Evolutionary conservation across 2,113 vertebrate species (phyloP).

Genomic region (Pelecanoides urinatrix): DNA sequence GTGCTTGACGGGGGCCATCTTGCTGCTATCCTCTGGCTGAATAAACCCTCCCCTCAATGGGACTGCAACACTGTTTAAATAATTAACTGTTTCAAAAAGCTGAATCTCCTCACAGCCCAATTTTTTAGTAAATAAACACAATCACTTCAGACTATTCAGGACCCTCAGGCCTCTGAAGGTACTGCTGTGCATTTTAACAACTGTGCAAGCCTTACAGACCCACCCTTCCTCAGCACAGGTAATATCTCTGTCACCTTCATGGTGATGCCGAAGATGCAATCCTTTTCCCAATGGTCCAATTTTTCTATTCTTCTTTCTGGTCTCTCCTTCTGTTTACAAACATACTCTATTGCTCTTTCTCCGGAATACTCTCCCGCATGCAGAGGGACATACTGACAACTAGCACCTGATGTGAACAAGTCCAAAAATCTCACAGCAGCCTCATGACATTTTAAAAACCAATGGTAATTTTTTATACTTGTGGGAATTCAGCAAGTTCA

Average conservation of each 20-base stretch:
- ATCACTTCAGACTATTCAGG: neutral
- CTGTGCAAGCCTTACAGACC: neutral
- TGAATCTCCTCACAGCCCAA: neutral
- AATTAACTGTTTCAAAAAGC: neutral
- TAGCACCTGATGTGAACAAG: neutral
- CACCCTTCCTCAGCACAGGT: neutral
- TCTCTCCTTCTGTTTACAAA: neutral
- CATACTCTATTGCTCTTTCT: neutral
- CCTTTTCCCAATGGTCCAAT: neutral
- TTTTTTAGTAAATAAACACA: neutral
- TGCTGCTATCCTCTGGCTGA: neutral
- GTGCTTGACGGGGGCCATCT: fast-evolving
- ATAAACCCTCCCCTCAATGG: neutral
- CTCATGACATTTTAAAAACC: neutral
- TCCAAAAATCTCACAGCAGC: neutral
- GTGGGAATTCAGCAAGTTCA: neutral
- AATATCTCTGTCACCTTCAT: neutral
- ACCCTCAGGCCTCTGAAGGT: neutral
- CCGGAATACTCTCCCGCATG: neutral
- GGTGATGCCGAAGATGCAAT: neutral
- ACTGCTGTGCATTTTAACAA: neutral
- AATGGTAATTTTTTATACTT: neutral
- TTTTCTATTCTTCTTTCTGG: neutral
- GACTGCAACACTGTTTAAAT: neutral
- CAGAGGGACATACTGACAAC: neutral